Evolutionary conservation across 2,113 vertebrate genomes (phyloP).

Genomic region (Myrmecophaga tridactyla): DNA sequence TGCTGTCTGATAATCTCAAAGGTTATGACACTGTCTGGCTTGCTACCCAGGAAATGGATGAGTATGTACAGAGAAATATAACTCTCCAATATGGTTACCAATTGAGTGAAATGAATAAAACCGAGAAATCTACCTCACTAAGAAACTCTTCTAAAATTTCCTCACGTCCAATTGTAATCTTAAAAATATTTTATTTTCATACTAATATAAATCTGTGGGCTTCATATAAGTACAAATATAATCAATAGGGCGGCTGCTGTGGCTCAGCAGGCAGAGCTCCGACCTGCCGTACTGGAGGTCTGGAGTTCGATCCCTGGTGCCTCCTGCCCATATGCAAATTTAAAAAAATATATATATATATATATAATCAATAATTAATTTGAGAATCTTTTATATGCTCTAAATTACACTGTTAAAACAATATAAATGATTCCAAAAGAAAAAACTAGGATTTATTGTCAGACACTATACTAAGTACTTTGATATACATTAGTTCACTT

Average conservation of each 20-base stretch:
- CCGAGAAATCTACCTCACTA: slow-evolving; percentile 20
- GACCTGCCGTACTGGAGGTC: too few relatives aligned
- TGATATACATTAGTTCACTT: slow-evolving; percentile 26
- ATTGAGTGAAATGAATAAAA: slow-evolving; percentile 52
- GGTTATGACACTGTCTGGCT: slow-evolving; percentile 21
- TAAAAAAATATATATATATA: too few relatives aligned
- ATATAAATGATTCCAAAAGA: background rate
- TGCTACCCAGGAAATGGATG: slow-evolving; percentile 42
- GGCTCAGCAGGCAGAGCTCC: too few relatives aligned
- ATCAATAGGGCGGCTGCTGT: too few relatives aligned
- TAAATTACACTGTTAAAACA: slow-evolving; percentile 45
- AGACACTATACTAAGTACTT: slow-evolving; percentile 4
- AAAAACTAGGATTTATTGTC: background rate
- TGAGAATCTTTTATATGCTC: slow-evolving; percentile 31
- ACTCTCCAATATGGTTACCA: slow-evolving; percentile 31
- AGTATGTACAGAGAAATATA: background rate
- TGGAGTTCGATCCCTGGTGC: too few relatives aligned
- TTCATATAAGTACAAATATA: slow-evolving; percentile 38
- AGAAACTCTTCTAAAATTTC: slow-evolving; percentile 40
- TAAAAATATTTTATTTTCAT: slow-evolving; percentile 7
- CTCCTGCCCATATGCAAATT: too few relatives aligned
- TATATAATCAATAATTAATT: slow-evolving; percentile 19
- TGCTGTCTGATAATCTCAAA: slow-evolving; percentile 3
- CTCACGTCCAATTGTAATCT: slow-evolving; percentile 21
- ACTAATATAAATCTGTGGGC: background rate